phyloP scores from a whole-genome alignment of 1,140 invertebrate species.

The Zaprionus capensis region DNA sequence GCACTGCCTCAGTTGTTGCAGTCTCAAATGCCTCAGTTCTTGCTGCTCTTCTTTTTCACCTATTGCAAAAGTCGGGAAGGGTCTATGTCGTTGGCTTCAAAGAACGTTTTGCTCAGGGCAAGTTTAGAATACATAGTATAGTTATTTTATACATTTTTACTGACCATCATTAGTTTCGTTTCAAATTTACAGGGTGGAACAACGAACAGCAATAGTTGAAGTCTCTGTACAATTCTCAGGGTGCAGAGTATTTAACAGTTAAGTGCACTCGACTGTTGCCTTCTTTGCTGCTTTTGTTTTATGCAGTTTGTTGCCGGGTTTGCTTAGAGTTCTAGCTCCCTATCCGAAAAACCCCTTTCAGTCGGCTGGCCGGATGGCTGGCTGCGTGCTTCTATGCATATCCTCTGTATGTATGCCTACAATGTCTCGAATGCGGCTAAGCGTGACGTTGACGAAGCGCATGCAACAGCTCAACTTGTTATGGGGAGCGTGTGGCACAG shows the following conservation, averaged over 20 bases:
- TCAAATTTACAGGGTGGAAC: neutral
- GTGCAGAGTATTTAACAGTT: conserved; percentile 2
- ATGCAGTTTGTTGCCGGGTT: conserved; percentile 9
- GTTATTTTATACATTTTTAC: no score
- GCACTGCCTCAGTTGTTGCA: neutral
- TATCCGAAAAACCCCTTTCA: no score
- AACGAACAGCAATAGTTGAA: neutral
- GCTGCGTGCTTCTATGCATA: conserved; percentile 34
- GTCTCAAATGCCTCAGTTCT: neutral
- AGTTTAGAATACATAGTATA: no score
- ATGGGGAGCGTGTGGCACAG: conserved; percentile 19
- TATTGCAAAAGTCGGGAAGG: neutral
- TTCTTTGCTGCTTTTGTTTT: conserved; percentile 18
- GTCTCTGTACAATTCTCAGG: neutral
- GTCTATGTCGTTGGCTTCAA: neutral
- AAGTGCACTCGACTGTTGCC: neutral
- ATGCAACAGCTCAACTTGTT: conserved; percentile 78
- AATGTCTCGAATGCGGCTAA: conserved; percentile 75
- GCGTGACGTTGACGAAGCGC: conserved; percentile 77
- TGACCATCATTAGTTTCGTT: neutral
- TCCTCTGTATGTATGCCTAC: conserved; percentile 52
- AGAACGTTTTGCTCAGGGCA: neutral
- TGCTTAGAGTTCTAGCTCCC: neutral
- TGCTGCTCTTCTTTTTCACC: neutral
- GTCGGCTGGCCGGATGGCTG: neutral